A percentile compares a stretch with the other conserved stretches of the same genome.
These are phyloP conservation scores for Heliocidaris tuberculata DNA, from an alignment of 35 echinoderm and acorn worm species.

Conservation along the genomic window DNA sequence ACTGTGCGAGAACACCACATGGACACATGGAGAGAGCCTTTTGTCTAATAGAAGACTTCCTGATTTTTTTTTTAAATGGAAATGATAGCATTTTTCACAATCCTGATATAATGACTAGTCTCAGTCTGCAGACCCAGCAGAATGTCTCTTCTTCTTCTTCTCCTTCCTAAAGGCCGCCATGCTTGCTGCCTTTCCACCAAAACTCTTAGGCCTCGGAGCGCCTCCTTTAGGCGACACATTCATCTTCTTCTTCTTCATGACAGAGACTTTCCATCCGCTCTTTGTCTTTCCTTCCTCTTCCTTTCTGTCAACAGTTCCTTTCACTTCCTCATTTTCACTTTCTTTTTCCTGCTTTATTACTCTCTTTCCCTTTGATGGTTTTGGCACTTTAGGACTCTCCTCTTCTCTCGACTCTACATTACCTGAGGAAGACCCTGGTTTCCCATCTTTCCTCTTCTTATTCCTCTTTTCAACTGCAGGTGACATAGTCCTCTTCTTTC, in stretches of 20 bases:
- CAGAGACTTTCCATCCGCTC: not conserved
- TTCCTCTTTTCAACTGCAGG: constrained; percentile 1
- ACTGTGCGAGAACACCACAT: not conserved
- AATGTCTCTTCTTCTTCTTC: constrained; percentile 42
- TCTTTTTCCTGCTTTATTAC: constrained; percentile 10
- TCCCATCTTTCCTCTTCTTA: constrained; percentile 36
- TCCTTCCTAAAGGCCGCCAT: not conserved
- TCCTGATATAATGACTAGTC: not conserved
- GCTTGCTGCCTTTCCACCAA: constrained; percentile 8
- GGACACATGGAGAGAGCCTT: not conserved
- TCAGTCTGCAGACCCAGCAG: constrained; percentile 9
- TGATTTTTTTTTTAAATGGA: too few relatives aligned
- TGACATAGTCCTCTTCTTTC: constrained; percentile 43
- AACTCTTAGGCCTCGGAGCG: constrained; percentile 36
- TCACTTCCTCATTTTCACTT: not conserved
- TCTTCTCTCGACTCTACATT: not conserved
- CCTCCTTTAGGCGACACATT: not conserved
- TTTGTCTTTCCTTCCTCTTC: not conserved
- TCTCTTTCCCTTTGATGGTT: not conserved
- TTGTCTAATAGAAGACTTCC: not conserved
- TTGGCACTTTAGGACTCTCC: not conserved
- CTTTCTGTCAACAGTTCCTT: not conserved
- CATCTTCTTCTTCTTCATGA: constrained; percentile 43
- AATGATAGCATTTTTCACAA: not conserved
- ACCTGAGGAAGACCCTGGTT: not conserved